Evolutionary conservation across 2,797 vertebrate species (phyloP), one percentile per base, ranked within the genome.

Genomic region (Lepilemur ruficaudatus): DNA sequence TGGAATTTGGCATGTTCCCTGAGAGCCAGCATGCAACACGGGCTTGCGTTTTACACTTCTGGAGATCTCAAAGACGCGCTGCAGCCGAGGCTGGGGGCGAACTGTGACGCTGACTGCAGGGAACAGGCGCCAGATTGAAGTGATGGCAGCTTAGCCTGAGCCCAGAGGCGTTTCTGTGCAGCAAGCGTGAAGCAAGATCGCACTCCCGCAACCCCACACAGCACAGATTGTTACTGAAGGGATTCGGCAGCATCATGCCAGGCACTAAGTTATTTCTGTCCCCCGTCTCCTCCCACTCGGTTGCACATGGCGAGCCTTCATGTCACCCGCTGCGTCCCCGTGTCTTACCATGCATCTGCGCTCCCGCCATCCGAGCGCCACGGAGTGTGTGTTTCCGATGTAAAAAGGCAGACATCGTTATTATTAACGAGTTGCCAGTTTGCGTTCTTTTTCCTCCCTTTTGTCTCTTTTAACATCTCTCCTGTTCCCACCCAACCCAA

Each of bases 201-300:
- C 97, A 94, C 57, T 93, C 83, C 92, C 48, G 48, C 93, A 96
- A 97, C 81, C 86, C 96, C 85, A 91, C 43, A 90, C 95, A 35
- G 72, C 75, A 97, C 83, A 97, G 97, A 97, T 91, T 2, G 17
- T 94, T 96, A 89, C 95, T 96, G 95, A 98, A 97, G 94, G 97
- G 92, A 96, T 89, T 95, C 96, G 32, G 52, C 76, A 81, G 88
- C 97, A 80, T 89, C 84, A 75, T 69, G 79, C 95, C 97, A 98
- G 97, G 98, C 93, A 76, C 41, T 70, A 90, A 98, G 95, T 98
- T 97, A 97, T 98, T 98, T 96, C 94, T 98, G 93, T 95, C 97
- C 96, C 96, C 94, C 72, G 96, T 96, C 98, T 98, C 98, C 95
- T 97, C 96, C 98, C 98, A 98, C 98, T 98, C 97, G 96, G 96